Base-by-base conservation (phyloP, 2,888 invertebrate species). In the Nemurella pictetii region DNA sequence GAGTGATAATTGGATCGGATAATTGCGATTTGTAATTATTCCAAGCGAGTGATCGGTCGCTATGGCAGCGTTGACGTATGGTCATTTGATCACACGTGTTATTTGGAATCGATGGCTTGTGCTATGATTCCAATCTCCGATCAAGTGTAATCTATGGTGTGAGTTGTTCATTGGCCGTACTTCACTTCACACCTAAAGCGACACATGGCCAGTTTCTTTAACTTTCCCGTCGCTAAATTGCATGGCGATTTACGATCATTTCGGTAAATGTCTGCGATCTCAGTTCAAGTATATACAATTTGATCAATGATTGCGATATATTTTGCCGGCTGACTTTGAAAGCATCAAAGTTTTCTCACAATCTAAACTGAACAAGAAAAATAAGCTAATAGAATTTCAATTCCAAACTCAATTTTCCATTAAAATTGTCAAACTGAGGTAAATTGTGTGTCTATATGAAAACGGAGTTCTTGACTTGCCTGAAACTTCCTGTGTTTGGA, bases 381-480 rank as follows among this genome's bases (percentile, higher is more conserved):
- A 55, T 55, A 20, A 55, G 55, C 55, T 55, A 55, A 55, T 55
- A 20, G 55, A 55, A 55, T 55, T 55, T 12, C 55, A 55, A 55
- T 55, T 55, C 20, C 55, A 20, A 55, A 7, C 55, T 55, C 55
- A 55, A 55, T 55, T 55, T 55, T 55, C 55, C 55, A 55, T 55
- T 55, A 55, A 55, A 7, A 55, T 55, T 55, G 55, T 55, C 55
- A 55, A 55, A 26, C 75, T 27, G 28, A 1, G 75, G 26, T 28
- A 75, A 75, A 75, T 75, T 75, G 75, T 75, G 28, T 75, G 75
- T 75, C 75, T 26, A 27, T 75, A 28, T 75, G 75, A 75, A 28
- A 75, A 75, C 9, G 28, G 26, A 26, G 28, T 27, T 27, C 75
- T 75, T 27, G 28, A 75, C 26, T 75, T 75, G 12, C 28, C 27